Evolutionary conservation across 2,888 invertebrate species (phyloP).

Genomic region (Heliconius erato): DNA sequence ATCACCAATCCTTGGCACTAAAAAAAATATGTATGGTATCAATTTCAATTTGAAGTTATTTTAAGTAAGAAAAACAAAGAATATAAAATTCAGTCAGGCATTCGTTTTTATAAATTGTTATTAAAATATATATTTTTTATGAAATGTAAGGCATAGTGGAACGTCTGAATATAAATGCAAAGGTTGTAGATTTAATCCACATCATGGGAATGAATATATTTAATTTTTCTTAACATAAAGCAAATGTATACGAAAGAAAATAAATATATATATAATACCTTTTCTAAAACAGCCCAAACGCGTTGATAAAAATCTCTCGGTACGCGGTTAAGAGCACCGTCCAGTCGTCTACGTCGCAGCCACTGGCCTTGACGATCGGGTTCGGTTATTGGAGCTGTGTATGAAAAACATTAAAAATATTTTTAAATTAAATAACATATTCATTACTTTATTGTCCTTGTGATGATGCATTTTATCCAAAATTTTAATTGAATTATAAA

Average conservation of each 20-base stretch:
- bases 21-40: constrained; percentile 48
- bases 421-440: no score
- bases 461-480: no score
- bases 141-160: no score
- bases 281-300: constrained; percentile 96
- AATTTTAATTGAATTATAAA: no score
- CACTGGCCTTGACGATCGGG: constrained; percentile 98
- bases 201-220: no score
- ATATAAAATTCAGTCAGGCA: no score
- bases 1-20: constrained; percentile 97
- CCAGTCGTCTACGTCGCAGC: constrained; percentile 96
- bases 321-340: constrained; percentile 98
- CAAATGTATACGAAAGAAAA: not conserved
- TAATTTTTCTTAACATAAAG: no score
- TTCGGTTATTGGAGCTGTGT: constrained; percentile 83
- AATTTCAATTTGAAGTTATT: not conserved
- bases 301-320: constrained; percentile 98
- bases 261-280: constrained; percentile 80
- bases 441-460: no score
- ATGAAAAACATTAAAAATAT: not conserved
- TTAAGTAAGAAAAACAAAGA: not conserved
- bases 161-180: no score
- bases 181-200: no score
- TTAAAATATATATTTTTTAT: no score
- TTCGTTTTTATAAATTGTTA: no score